Conservation (phyloP, 2,888 invertebrate species). For the Dilophus febrilis region DNA sequence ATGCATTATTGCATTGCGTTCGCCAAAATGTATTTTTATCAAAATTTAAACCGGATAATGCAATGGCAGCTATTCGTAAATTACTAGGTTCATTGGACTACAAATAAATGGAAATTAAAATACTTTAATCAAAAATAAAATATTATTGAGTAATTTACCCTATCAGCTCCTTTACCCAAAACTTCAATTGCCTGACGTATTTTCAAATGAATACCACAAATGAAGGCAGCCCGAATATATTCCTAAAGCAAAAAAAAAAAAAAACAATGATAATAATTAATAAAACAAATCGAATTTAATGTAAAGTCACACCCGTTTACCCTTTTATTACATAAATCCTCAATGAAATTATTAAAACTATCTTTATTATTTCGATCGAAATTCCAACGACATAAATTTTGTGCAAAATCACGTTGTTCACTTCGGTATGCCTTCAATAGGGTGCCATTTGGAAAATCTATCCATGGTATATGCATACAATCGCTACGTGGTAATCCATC, state of each 20-base stretch:
- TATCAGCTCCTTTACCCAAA: slow-evolving; percentile 52
- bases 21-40: slow-evolving; percentile 68
- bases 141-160: slow-evolving; percentile 10
- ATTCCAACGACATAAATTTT: slow-evolving; percentile 81
- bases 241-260: no score
- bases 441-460: slow-evolving; percentile 17
- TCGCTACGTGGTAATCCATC: slow-evolving; percentile 20
- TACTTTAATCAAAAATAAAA: neutral
- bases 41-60: slow-evolving; percentile 70
- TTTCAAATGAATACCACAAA: slow-evolving; percentile 79
- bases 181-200: slow-evolving; percentile 72
- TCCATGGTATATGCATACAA: slow-evolving; percentile 26
- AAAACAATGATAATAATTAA: no score
- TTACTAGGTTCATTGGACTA: slow-evolving; percentile 23
- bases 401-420: slow-evolving; percentile 58
- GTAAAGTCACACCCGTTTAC: no score
- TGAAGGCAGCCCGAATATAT: slow-evolving; percentile 72
- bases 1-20: slow-evolving; percentile 54
- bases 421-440: slow-evolving; percentile 26
- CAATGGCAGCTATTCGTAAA: slow-evolving; percentile 47
- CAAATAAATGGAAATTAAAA: neutral
- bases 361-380: slow-evolving; percentile 51
- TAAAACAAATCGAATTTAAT: no score
- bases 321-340: slow-evolving; percentile 50
- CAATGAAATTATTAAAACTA: slow-evolving; percentile 38